Evolutionary conservation across 2,888 invertebrate species (phyloP).

Genomic region (Xestoiulus laeticollis): DNA sequence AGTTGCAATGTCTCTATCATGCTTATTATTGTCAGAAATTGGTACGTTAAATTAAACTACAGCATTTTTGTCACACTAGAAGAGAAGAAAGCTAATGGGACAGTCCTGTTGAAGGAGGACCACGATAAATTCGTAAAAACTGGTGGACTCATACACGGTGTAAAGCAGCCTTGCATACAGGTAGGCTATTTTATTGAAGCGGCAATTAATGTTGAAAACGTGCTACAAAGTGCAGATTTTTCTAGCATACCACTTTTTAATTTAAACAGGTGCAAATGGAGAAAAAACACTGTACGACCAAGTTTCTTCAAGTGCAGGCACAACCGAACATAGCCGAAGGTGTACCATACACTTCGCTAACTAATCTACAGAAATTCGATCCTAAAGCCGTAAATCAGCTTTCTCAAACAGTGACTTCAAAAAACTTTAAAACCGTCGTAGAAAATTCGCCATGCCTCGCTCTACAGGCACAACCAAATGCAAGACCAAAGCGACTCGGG

Average conservation of each 20-base stretch:
- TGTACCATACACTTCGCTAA: neutral
- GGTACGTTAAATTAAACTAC: too few species aligned
- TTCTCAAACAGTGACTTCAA: neutral
- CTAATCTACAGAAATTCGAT: neutral
- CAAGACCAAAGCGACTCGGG: neutral
- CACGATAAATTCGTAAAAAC: neutral
- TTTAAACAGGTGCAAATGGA: neutral
- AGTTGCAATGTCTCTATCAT: neutral
- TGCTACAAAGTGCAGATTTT: too few species aligned
- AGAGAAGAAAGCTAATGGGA: neutral
- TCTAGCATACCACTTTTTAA: neutral
- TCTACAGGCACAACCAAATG: neutral
- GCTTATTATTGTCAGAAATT: too few species aligned
- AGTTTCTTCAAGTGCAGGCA: neutral
- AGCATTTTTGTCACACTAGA: neutral
- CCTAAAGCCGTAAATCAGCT: too few species aligned
- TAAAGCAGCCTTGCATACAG: constrained; percentile 1
- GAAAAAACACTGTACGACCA: neutral
- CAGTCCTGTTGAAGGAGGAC: neutral
- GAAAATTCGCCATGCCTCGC: neutral
- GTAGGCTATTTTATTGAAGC: neutral
- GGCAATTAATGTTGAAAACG: too few species aligned
- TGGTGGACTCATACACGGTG: neutral
- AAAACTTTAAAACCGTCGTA: neutral
- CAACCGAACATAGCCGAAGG: neutral